These are phyloP conservation scores for Copidosoma floridanum DNA, from an alignment of 1,140 invertebrate species.

Conservation along the genomic window DNA sequence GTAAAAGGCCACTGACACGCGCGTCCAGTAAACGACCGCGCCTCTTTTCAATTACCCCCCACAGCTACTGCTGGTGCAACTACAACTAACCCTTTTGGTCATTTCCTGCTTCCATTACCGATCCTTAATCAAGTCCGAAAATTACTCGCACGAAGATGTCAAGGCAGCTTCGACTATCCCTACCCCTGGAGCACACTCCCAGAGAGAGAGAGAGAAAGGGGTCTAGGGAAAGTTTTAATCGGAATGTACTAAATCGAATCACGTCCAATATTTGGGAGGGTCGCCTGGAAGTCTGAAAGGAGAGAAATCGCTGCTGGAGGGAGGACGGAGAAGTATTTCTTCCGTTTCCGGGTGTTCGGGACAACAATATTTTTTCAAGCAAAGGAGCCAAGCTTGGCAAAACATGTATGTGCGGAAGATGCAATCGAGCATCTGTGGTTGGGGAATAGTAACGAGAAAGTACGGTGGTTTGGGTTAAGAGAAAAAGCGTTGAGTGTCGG, in stretches of 20 bases:
- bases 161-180: slow-evolving; percentile 8
- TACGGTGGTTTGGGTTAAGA: no score
- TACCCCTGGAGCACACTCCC: no score
- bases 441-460: no score
- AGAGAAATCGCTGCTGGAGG: no score
- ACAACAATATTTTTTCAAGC: no score
- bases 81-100: slow-evolving; percentile 6
- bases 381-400: not conserved
- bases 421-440: no score
- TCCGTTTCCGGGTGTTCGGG: not conserved
- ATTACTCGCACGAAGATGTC: slow-evolving; percentile 51
- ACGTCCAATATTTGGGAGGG: slow-evolving; percentile 38
- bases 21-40: slow-evolving; percentile 8
- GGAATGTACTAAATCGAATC: slow-evolving; percentile 54
- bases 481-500: no score
- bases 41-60: slow-evolving; percentile 18
- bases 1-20: slow-evolving; percentile 10
- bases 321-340: slow-evolving; percentile 7
- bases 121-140: slow-evolving; percentile 50
- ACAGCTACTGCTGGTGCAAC: no score
- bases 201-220: no score
- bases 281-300: not conserved
- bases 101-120: slow-evolving; percentile 14
- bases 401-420: not conserved
- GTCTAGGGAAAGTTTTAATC: slow-evolving; percentile 51